phyloP scores from a whole-genome alignment of 2,888 invertebrate genomes.

The Sialis fuliginosa region DNA sequence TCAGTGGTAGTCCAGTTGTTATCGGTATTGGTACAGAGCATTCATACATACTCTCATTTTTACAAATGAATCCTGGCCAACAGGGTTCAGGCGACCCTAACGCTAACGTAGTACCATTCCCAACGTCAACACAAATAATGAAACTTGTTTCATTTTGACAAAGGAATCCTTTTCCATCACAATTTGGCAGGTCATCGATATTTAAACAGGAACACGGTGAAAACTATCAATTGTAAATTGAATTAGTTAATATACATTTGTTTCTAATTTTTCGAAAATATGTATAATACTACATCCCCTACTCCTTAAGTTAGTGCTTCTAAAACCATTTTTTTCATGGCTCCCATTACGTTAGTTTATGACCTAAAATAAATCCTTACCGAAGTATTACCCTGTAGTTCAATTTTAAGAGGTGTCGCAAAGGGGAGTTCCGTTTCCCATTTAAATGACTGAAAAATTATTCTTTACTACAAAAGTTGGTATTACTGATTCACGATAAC shows the following conservation, averaged over 20 bases:
- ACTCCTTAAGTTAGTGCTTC: too few species aligned
- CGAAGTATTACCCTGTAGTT: too few species aligned
- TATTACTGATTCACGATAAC: too few species aligned
- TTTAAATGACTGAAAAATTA: too few species aligned
- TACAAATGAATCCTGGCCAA: constrained; percentile 9
- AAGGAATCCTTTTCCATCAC: constrained; percentile 29
- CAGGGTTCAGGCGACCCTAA: constrained; percentile 20
- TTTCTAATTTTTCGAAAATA: too few species aligned
- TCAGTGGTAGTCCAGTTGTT: not conserved
- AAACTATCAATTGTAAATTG: not conserved
- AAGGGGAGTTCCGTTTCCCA: too few species aligned
- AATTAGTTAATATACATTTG: not conserved
- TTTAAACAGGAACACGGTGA: not conserved
- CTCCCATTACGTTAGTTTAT: too few species aligned
- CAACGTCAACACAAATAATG: constrained; percentile 31
- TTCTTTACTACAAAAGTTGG: too few species aligned
- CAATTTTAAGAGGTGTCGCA: too few species aligned
- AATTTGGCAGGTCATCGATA: constrained; percentile 15
- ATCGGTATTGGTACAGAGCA: constrained; percentile 3
- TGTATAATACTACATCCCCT: too few species aligned
- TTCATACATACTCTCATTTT: constrained; percentile 7
- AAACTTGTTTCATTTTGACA: constrained; percentile 31
- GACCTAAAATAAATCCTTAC: too few species aligned
- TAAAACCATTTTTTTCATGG: too few species aligned
- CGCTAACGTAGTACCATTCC: constrained; percentile 25